Evolutionary conservation across 2,797 vertebrate genomes (phyloP), one percentile per base, ranked within the genome.

Genomic region (Micropoecilia bifurca): DNA sequence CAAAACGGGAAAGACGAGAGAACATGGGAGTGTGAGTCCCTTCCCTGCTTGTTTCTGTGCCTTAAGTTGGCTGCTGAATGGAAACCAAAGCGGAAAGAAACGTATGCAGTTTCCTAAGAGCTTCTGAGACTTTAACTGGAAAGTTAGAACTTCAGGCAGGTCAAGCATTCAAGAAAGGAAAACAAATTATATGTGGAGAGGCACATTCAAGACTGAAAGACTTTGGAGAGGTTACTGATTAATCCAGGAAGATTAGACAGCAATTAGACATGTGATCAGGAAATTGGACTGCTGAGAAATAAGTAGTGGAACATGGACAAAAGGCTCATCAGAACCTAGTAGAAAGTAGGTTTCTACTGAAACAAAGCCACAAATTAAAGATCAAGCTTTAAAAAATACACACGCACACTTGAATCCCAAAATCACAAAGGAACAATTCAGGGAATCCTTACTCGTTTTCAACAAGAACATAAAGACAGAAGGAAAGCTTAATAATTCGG

Each of bases 401-500:
- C 30, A 16, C 3, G 16, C 30, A 20, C 28, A 50, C 13, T 16
- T 39, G 12, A 28, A 43, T 10, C 25, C 3, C n/a, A 28, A 30
- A 84, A 33, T 36, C 61, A 18, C 0, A 41, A 25, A 28, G 18
- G 30, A 13, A 63, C 75, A 18, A 20, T 78, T 63, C 20, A 7
- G 9, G 22, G 43, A 3, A 1, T 22, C 36, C 33, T 6, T 36
- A 25, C 74, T 33, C 39, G 63, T 79, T 77, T 68, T 83, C 72
- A 76, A 39, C 59, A 43, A 82, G 74, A 25, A 53, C 59, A 79
- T 57, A 71, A 61, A 71, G 61, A 77, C 84, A 85, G 73, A 86
- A 75, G 36, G 46, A 78, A 73, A 82, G 12, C 43, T 87, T 86
- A 85, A 83, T 88, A 90, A 81, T 88, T 83, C 84, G 78, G 80